Evolutionary conservation across 2,797 vertebrate genomes (phyloP).

Genomic region (Falco concolor): DNA sequence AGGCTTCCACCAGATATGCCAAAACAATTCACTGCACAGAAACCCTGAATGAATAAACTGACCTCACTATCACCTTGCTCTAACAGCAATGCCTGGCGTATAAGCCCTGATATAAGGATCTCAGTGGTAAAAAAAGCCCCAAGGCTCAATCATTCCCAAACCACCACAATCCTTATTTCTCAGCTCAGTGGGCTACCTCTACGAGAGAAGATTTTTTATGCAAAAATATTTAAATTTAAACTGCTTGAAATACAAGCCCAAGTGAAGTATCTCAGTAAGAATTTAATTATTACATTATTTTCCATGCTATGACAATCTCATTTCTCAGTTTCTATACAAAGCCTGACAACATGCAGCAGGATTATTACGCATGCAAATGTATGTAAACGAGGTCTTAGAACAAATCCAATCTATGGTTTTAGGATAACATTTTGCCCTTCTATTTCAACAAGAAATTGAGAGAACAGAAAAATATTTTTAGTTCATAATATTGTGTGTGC

Average conservation of each 20-base stretch:
- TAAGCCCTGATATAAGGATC: not conserved
- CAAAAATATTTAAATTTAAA: not conserved
- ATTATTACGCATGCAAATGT: not conserved
- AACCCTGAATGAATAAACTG: not conserved
- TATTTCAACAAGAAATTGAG: not conserved
- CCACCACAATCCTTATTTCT: not conserved
- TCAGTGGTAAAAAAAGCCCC: not conserved
- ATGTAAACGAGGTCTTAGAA: not conserved
- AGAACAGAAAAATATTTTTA: not conserved
- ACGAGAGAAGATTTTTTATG: not conserved
- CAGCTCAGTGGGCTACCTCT: not conserved
- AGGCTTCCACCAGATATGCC: not conserved
- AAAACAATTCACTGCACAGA: not conserved
- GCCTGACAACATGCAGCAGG: not conserved
- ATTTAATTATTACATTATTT: conserved; percentile 25
- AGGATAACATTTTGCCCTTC: conserved; percentile 5
- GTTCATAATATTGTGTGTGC: not conserved
- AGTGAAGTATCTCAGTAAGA: not conserved
- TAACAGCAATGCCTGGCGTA: not conserved
- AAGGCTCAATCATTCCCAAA: not conserved
- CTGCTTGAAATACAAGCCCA: not conserved
- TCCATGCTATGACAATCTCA: not conserved
- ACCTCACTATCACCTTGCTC: not conserved
- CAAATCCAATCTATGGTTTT: not conserved
- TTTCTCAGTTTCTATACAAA: conserved; percentile 31